Conservation (phyloP, 2,888 invertebrate species). For the Eurois occulta region DNA sequence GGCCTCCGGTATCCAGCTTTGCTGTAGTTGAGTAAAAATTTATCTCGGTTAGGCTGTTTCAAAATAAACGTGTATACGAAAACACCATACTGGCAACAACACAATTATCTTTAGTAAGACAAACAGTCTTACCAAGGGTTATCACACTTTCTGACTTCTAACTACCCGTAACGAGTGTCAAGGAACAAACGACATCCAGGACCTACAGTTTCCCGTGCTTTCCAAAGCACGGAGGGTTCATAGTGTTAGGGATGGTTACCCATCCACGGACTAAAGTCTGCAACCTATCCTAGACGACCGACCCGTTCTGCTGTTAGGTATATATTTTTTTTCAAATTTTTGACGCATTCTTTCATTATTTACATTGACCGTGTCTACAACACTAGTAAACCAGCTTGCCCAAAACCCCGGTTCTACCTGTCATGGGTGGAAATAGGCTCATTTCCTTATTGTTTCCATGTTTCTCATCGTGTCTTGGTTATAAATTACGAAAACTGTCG, state of each 20-base stretch:
- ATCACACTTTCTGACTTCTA: neutral
- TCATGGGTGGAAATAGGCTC: slow-evolving; percentile 37
- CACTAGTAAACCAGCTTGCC: neutral
- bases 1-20: no score
- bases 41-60: no score
- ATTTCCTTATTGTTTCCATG: slow-evolving; percentile 43
- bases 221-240: neutral
- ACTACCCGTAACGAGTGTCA: neutral
- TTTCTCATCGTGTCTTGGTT: neutral
- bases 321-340: neutral
- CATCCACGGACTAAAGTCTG: neutral
- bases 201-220: neutral
- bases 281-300: neutral
- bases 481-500: slow-evolving; percentile 12
- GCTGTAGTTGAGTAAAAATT: no score
- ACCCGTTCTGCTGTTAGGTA: neutral
- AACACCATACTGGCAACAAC: no score
- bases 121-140: no score
- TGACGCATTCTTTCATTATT: neutral
- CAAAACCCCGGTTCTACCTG: neutral
- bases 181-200: neutral
- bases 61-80: no score
- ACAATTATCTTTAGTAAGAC: no score
- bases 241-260: neutral
- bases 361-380: neutral